A percentile compares a stretch with the other conserved stretches of the same genome.
Evolutionary conservation across 2,113 vertebrate species (phyloP).

Genomic region (Dasyprocta punctata): DNA sequence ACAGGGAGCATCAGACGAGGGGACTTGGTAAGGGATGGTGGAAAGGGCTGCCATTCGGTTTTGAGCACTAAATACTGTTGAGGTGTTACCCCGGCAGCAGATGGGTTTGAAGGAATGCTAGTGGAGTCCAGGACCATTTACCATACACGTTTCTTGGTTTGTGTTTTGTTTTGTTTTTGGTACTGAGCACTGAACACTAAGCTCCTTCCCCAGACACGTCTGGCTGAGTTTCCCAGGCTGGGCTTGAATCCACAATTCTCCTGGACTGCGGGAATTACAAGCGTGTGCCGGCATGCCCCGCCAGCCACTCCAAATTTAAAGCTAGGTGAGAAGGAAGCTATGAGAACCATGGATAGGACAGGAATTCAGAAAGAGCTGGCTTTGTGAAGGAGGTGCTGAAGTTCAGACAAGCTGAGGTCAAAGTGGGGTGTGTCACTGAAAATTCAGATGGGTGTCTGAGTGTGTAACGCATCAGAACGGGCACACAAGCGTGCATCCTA

Average conservation of each 20-base stretch:
- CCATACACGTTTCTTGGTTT: background rate
- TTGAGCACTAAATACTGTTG: background rate
- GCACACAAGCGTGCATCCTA: background rate
- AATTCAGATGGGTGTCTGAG: accelerated
- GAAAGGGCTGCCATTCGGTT: background rate
- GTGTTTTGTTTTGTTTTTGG: background rate
- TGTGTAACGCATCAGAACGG: accelerated
- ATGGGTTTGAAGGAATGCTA: too few relatives aligned
- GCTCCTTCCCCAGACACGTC: background rate
- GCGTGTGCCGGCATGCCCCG: background rate
- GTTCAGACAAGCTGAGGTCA: background rate
- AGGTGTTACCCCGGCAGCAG: background rate
- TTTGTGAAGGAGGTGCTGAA: background rate
- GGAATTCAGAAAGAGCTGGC: background rate
- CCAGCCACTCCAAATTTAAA: background rate
- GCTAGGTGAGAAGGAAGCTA: background rate
- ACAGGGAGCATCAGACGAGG: background rate
- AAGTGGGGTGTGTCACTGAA: background rate
- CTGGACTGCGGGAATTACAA: background rate
- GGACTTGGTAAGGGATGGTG: background rate
- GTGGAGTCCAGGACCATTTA: background rate
- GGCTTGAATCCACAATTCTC: background rate
- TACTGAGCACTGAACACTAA: background rate
- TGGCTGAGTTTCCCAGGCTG: background rate
- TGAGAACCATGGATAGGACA: background rate